Percentiles rank a stretch among this genome's conserved stretches.
These are phyloP conservation scores for Nasonia vitripennis DNA, from an alignment of 1,140 invertebrate species.

Conservation along the genomic window DNA sequence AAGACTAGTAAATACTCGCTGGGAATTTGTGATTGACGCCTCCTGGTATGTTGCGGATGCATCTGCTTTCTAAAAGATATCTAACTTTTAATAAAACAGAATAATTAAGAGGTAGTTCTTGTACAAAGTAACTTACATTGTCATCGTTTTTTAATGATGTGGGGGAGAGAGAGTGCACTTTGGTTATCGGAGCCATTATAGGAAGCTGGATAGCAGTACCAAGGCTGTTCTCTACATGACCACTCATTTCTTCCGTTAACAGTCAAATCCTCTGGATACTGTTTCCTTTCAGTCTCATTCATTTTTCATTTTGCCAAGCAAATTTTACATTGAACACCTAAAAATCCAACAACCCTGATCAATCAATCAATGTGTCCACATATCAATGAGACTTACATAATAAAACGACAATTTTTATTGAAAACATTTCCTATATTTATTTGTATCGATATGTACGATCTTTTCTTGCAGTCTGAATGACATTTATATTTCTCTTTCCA, in stretches of 20 bases:
- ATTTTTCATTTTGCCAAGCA: slow-evolving; percentile 47
- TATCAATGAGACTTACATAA: neutral
- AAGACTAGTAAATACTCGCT: slow-evolving; percentile 82
- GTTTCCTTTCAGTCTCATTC: slow-evolving; percentile 20
- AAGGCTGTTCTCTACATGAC: slow-evolving; percentile 26
- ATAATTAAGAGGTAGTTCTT: too few species aligned
- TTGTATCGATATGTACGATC: neutral
- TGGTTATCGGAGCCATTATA: slow-evolving; percentile 3
- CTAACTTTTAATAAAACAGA: neutral
- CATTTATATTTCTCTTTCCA: neutral
- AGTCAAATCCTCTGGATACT: neutral
- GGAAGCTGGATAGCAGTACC: slow-evolving; percentile 25
- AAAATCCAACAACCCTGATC: neutral
- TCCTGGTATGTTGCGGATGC: neutral
- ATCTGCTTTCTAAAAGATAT: neutral
- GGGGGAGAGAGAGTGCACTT: neutral
- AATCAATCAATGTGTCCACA: neutral
- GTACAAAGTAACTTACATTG: slow-evolving; percentile 9
- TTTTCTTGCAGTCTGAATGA: neutral
- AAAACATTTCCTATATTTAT: neutral
- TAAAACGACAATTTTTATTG: neutral
- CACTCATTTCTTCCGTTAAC: slow-evolving; percentile 31
- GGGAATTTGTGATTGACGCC: slow-evolving; percentile 69
- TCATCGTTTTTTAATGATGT: neutral
- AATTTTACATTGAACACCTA: slow-evolving; percentile 19